Evolutionary conservation across 2,888 invertebrate species (phyloP).

Genomic region (Gibbula magus): DNA sequence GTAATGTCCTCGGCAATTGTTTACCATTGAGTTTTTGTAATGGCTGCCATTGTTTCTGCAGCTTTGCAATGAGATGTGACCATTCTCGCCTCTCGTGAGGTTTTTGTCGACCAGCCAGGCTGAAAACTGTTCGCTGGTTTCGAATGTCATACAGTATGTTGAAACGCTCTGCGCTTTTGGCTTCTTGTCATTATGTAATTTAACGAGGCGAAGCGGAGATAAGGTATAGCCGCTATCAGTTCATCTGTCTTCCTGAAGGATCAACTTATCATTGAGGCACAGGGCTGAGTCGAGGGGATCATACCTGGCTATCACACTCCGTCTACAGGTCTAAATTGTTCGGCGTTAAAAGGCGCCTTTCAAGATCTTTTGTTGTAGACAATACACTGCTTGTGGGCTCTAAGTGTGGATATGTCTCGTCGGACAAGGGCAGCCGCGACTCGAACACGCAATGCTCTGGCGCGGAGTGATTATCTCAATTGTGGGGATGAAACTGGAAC

Average conservation of each 20-base stretch:
- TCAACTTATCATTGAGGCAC: not conserved
- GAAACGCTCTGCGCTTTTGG: not conserved
- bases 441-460: not conserved
- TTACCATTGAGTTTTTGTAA: not conserved
- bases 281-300: not conserved
- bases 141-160: not conserved
- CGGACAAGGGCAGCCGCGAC: not conserved
- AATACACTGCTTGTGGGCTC: not conserved
- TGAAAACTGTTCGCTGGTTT: slow-evolving; percentile 1
- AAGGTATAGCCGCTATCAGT: not conserved
- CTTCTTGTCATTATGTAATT: slow-evolving; percentile 2
- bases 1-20: no score
- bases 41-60: not conserved
- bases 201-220: not conserved
- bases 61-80: not conserved
- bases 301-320: not conserved
- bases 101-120: not conserved
- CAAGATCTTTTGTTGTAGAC: not conserved
- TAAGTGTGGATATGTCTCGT: not conserved
- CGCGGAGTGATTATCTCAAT: not conserved
- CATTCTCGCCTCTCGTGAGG: not conserved
- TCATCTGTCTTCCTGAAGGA: not conserved
- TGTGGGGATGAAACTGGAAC: no score
- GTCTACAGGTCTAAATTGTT: not conserved
- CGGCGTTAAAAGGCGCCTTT: slow-evolving; percentile 15